Base-by-base conservation (phyloP, 2,888 invertebrate species). In the Cerastis rubricosa region DNA sequence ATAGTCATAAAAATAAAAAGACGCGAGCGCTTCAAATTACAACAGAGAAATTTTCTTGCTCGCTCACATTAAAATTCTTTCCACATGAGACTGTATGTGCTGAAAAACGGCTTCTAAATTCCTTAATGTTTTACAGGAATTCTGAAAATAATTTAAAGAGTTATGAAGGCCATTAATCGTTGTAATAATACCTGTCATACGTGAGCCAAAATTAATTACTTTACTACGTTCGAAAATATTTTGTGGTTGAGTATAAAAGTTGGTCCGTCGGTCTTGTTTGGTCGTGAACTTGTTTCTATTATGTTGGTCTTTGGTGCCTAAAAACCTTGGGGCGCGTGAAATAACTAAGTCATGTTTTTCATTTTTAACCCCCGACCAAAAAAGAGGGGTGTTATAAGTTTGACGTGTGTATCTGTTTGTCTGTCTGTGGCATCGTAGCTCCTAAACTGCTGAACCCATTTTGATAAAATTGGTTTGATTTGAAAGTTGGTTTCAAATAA, bases 111-210 rank as follows among this genome's bases (percentile, higher is more conserved):
- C 51, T 72, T 71, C 71, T 65, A 68, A 82, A 86, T 78, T 84
- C 81, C 84, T 87, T 69, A 74, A 78, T 76, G 74, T 76, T 82
- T 80, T 79, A 72, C 72, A 78, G 71, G 76, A 83, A 84, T 89
- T 87, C 81, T 84, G 80, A 76, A 85, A 89, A 88, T 89, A 90
- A 90, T 90, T 88, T 88, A 89, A 90, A 83, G 83, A 89, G 86
- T 88, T 89, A 89, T 87, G 87, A 84, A 81, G 81, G 77, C 82
- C 80, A 89, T 90, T 89, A 86, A 89, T 90, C 87, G 81, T 84
- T 85, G 72, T 82, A 80, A 88, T 82, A 84, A 83, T 85, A 84
- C 78, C 81, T 79, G 83, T 86, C 81, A 83, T 80, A 81, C 83
- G 81, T 83, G 84, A 77, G 75, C 67, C 54, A 78, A 80, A 85